These are phyloP conservation scores for Merodon equestris DNA, from an alignment of 2,888 invertebrate genomes.

Conservation along the genomic window DNA sequence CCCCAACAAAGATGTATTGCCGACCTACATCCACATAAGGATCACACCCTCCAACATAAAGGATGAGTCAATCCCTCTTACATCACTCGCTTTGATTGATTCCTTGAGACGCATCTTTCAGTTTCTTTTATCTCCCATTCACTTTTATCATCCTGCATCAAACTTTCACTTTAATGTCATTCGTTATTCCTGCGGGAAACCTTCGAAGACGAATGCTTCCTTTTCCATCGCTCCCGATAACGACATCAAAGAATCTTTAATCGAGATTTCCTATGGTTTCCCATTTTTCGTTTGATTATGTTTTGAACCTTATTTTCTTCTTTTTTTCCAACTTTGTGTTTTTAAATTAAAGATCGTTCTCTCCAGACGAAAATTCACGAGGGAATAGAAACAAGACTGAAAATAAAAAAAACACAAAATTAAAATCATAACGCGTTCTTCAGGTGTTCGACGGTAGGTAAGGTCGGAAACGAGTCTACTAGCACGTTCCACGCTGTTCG, in stretches of 20 bases:
- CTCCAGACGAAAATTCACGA: slow-evolving; percentile 23
- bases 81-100: too few relatives aligned
- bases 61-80: too few relatives aligned
- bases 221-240: background rate
- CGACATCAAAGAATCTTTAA: slow-evolving; percentile 51
- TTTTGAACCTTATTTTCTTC: slow-evolving; percentile 31
- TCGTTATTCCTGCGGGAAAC: slow-evolving; percentile 14
- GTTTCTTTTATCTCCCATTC: slow-evolving; percentile 1
- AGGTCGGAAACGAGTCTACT: slow-evolving; percentile 13
- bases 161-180: slow-evolving; percentile 9
- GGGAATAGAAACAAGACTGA: background rate
- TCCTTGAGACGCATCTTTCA: background rate
- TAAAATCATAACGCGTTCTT: slow-evolving; percentile 28
- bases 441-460: slow-evolving; percentile 63
- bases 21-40: too few relatives aligned
- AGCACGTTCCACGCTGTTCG: background rate
- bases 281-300: slow-evolving; percentile 21
- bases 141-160: background rate
- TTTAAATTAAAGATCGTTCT: slow-evolving; percentile 43
- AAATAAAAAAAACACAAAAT: slow-evolving; percentile 11
- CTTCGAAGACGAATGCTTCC: background rate
- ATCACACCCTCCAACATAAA: too few relatives aligned
- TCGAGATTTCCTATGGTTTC: slow-evolving; percentile 58
- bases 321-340: slow-evolving; percentile 19
- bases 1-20: too few relatives aligned